Conservation (phyloP, 2,888 invertebrate species). For the Ethmia dodecea region DNA sequence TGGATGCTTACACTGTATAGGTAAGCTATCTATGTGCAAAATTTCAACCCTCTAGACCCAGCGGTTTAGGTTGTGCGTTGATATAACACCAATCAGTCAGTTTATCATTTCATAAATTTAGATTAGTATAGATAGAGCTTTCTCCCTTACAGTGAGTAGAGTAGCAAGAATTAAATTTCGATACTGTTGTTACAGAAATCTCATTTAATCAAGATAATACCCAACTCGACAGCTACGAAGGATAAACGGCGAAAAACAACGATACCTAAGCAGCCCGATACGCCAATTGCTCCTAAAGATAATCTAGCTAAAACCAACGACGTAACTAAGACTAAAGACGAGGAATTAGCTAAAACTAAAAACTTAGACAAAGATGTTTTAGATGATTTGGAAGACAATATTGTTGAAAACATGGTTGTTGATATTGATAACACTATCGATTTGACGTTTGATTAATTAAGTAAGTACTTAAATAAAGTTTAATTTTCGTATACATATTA, state of each 20-base stretch:
- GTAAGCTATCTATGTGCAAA: no score
- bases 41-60: no score
- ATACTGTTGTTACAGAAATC: conserved; percentile 20
- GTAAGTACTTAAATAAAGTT: no score
- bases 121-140: no score
- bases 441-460: conserved; percentile 50
- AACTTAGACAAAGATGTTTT: conserved; percentile 11
- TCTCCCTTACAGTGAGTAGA: no score
- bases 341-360: conserved; percentile 6
- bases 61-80: no score
- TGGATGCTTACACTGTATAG: no score
- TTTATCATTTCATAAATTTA: no score
- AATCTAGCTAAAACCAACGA: conserved; percentile 1
- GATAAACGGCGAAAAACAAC: conserved; percentile 42
- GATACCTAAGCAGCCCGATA: conserved; percentile 17
- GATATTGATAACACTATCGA: conserved; percentile 41
- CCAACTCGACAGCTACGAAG: conserved; percentile 22
- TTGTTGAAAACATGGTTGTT: conserved; percentile 24
- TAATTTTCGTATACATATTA: no score
- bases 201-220: conserved; percentile 14
- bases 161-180: background rate
- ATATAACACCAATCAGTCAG: no score
- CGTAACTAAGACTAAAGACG: background rate
- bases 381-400: conserved; percentile 9
- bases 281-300: conserved; percentile 9